phyloP scores from a whole-genome alignment of 2,888 invertebrate species.

The Fragum whitleyi region DNA sequence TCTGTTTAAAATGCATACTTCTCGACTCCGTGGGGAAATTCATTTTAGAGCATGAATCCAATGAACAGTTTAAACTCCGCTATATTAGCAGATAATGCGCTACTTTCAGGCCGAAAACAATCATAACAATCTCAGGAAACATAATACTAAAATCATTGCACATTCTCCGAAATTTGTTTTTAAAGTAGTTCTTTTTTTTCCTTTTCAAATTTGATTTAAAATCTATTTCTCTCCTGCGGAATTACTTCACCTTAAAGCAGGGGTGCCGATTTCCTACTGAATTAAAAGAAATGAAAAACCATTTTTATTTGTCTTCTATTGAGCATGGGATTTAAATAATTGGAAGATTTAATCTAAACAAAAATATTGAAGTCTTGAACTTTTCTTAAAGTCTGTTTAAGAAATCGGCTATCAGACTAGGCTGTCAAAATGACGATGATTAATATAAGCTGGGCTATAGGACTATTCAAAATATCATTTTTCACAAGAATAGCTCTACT shows the following conservation, averaged over 20 bases:
- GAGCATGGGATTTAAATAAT: too few relatives aligned
- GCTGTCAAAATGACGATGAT: neutral
- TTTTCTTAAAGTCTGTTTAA: neutral
- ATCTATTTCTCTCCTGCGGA: too few relatives aligned
- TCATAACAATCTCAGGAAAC: neutral
- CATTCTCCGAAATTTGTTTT: conserved; percentile 2
- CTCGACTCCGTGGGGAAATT: conserved; percentile 2
- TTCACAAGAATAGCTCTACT: neutral
- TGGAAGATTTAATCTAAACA: too few relatives aligned
- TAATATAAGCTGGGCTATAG: neutral
- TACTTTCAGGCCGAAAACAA: conserved; percentile 8
- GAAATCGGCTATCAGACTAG: neutral
- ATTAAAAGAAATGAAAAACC: too few relatives aligned
- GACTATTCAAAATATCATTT: neutral
- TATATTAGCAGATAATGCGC: conserved; percentile 11
- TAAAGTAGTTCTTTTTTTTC: neutral
- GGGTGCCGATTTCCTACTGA: too few relatives aligned
- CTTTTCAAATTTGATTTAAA: too few relatives aligned
- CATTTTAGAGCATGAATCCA: conserved; percentile 10
- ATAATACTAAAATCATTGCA: conserved; percentile 5
- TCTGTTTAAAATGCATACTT: conserved; percentile 22
- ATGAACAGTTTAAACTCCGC: conserved; percentile 15
- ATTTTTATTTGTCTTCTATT: too few relatives aligned
- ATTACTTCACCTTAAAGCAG: too few relatives aligned
- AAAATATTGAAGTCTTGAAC: too few relatives aligned